These are phyloP conservation scores for Cryptoprocta ferox DNA, from an alignment of 2,797 vertebrate genomes.

Conservation along the genomic window DNA sequence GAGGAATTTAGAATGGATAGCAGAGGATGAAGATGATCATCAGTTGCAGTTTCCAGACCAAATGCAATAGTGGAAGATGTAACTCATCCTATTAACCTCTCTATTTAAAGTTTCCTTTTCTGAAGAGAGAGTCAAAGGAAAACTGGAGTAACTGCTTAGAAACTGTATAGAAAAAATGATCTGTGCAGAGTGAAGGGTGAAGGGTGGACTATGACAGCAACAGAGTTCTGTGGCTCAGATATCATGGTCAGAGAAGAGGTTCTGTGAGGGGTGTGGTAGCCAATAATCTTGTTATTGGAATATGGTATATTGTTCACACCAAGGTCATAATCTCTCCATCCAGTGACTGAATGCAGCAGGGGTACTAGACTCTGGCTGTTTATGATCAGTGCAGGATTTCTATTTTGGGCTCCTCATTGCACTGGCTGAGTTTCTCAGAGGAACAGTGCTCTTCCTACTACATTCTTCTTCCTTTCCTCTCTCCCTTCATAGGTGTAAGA, in stretches of 20 bases:
- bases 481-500: not conserved
- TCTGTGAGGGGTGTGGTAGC: not conserved
- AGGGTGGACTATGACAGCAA: not conserved
- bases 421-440: not conserved
- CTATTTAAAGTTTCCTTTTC: not conserved
- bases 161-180: not conserved
- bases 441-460: not conserved
- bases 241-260: not conserved
- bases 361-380: not conserved
- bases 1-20: not conserved
- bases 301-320: not conserved
- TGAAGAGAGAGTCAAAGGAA: not conserved
- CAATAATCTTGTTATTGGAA: not conserved
- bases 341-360: not conserved
- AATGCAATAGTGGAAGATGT: not conserved
- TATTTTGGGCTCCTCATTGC: not conserved
- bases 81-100: not conserved
- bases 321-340: not conserved
- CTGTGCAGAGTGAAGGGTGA: not conserved
- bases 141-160: not conserved
- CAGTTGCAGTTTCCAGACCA: not conserved
- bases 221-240: not conserved
- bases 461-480: not conserved
- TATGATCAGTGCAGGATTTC: not conserved
- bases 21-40: not conserved